Base-by-base conservation (phyloP, 2,888 invertebrate species). In the Strigamia maritima region DNA sequence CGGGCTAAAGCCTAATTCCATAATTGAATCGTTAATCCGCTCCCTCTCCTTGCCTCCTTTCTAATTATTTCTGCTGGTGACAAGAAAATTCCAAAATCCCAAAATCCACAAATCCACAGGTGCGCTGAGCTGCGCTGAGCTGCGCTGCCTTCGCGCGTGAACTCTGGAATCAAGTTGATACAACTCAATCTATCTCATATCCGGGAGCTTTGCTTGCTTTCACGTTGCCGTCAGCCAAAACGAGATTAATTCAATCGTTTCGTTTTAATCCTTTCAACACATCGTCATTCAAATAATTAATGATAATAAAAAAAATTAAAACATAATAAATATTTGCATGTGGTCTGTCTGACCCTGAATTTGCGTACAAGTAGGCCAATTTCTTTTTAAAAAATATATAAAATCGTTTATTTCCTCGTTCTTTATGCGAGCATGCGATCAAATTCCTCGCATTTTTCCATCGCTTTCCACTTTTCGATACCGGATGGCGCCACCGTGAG, bases 131-230 rank as follows among this genome's bases (percentile, higher is more conserved):
- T n/a, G n/a, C n/a, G n/a, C n/a, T n/a, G n/a, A n/a, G n/a, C n/a
- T n/a, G n/a, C n/a, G n/a, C n/a, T n/a, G n/a, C n/a, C n/a, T n/a
- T n/a, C n/a, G n/a, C n/a, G n/a, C n/a, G 49, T 49, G n/a, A 49
- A 49, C 16, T 49, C 10, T 49, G n/a, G 49, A 49, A 49, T 49
- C 10, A 49, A 10, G n/a, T 49, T 54, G 54, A 19, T 44, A 44
- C 14, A 14, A 16, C 44, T 44, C n/a, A n/a, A n/a, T n/a, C n/a
- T n/a, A 22, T 65, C 22, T 22, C 70, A 70, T 26, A 70, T 70
- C 70, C 70, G 70, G 70, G 70, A 70, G 70, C 70, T 70, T 28
- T 70, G 70, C 26, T 70, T 70, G 22, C 60, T 24, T 65, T 22
- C 22, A 65, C 28, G 28, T 2, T 1, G 12, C 16, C 4, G 4